Conservation (phyloP, 2,888 invertebrate genomes). For the Ennomos fuscantarius region DNA sequence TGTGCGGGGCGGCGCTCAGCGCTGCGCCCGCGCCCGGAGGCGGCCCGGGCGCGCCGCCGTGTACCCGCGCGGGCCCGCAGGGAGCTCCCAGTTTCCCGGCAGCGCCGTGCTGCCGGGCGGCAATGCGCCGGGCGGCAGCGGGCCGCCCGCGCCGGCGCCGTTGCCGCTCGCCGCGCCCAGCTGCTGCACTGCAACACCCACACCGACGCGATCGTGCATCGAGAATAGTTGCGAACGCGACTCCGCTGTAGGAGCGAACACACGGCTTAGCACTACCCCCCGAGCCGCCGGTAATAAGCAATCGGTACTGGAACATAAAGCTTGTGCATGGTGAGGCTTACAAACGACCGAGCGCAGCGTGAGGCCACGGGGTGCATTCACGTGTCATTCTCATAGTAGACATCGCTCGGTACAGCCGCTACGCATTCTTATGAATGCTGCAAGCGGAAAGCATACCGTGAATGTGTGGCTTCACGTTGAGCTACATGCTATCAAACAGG, state of each 20-base stretch:
- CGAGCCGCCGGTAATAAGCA: constrained; percentile 33
- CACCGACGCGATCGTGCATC: constrained; percentile 27
- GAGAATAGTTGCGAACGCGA: constrained; percentile 14
- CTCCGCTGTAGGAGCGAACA: constrained; percentile 18
- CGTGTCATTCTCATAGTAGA: neutral
- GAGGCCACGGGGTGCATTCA: constrained; percentile 18
- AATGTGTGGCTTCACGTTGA: constrained; percentile 32
- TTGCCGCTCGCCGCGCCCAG: constrained; percentile 86
- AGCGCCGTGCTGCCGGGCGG: constrained; percentile 74
- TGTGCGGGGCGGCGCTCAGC: constrained; percentile 92
- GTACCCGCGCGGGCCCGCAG: constrained; percentile 93
- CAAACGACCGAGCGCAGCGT: constrained; percentile 27
- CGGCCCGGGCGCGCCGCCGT: constrained; percentile 93
- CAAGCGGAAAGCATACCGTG: constrained; percentile 2
- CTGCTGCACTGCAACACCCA: constrained; percentile 87
- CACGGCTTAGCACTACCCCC: constrained; percentile 16
- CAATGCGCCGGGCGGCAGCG: constrained; percentile 76
- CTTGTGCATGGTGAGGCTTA: constrained; percentile 32
- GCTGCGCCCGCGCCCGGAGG: constrained; percentile 97
- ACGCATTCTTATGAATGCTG: neutral
- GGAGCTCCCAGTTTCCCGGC: constrained; percentile 98
- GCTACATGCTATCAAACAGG: constrained; percentile 25
- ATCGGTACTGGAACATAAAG: constrained; percentile 39
- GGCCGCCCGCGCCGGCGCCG: constrained; percentile 80
- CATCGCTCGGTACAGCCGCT: neutral